Evolutionary conservation across 2,888 invertebrate genomes (phyloP), one percentile per base, ranked within the genome.

Genomic region (Chymomyza procnemis): DNA sequence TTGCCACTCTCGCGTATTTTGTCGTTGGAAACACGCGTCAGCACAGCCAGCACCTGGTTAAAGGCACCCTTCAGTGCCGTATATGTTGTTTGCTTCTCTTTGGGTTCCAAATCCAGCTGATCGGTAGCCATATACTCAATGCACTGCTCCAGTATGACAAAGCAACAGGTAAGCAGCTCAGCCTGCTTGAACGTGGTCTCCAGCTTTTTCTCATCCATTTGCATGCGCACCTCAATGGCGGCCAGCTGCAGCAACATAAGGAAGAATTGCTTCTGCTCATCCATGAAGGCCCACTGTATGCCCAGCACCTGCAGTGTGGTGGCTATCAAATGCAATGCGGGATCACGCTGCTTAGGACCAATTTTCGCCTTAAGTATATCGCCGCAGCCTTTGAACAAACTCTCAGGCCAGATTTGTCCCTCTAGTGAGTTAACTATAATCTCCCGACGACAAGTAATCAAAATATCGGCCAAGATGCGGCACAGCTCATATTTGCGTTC

Each of bases 161-260:
- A 97, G 87, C 97, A 97, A 59, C 96, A 93, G 8, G 95, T 95
- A n/a, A 97, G 93, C 56, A 97, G 91, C 72, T 96, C 95, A 58
- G 94, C 94, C 89, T 96, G 95, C 54, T 93, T 92, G 89, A 94
- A 93, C 1, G 96, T 95, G 85, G 96, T 93, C 89, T 96, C 95
- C 77, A 97, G 93, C 87, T 94, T 95, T 84, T 95, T 95, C 75
- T 97, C 96, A 88, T 98, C 98, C 73, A 98, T 92, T 79, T 97
- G 96, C 97, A 98, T 97, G 86, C 97, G 94, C 1, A 98, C 95
- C 93, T 98, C 98, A 88, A 98, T 96, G 60, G 97, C 96, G 80
- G 96, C 95, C 66, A 98, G 92, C 89, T 98, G 97, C 66, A 97
- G 93, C 12, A 97, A 91, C 19, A 97, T 92, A 81, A 97, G 94